Conservation (phyloP, 1,140 invertebrate genomes). For the Anoplophora glabripennis region DNA sequence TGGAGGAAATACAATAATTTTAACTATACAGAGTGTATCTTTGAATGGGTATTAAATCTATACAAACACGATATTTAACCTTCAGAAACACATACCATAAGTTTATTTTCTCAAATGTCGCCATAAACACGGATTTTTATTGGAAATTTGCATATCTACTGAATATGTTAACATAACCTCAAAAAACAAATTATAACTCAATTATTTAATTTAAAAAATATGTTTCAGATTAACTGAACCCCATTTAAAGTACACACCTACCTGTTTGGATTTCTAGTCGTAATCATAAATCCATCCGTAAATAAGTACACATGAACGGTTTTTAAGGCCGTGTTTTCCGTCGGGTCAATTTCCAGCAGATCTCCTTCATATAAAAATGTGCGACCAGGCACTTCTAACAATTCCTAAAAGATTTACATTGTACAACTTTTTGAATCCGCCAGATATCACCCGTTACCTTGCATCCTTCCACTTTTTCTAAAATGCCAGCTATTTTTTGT, state of each 20-base stretch:
- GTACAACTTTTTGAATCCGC: constrained; percentile 1
- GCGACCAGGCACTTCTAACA: constrained; percentile 72
- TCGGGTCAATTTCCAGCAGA: constrained; percentile 82
- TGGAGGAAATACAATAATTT: background rate
- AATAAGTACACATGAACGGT: constrained; percentile 91
- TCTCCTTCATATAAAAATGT: constrained; percentile 85
- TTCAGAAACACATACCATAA: no score
- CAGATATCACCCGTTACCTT: constrained; percentile 54
- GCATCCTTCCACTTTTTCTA: constrained; percentile 87
- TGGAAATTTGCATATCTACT: no score
- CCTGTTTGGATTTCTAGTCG: constrained; percentile 69
- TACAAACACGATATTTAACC: no score
- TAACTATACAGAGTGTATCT: no score
- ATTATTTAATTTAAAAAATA: no score
- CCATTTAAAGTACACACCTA: no score
- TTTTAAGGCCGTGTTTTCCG: constrained; percentile 82
- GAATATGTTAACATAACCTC: no score
- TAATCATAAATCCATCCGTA: constrained; percentile 68
- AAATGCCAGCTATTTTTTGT: constrained; percentile 73
- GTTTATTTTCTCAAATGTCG: no score
- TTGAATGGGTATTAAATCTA: no score
- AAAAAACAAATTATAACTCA: no score
- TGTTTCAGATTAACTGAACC: no score
- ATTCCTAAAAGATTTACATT: constrained; percentile 54
- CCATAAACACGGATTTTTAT: no score